These are phyloP conservation scores for Anthoscopus minutus DNA, from an alignment of 2,113 vertebrate genomes.

Conservation along the genomic window DNA sequence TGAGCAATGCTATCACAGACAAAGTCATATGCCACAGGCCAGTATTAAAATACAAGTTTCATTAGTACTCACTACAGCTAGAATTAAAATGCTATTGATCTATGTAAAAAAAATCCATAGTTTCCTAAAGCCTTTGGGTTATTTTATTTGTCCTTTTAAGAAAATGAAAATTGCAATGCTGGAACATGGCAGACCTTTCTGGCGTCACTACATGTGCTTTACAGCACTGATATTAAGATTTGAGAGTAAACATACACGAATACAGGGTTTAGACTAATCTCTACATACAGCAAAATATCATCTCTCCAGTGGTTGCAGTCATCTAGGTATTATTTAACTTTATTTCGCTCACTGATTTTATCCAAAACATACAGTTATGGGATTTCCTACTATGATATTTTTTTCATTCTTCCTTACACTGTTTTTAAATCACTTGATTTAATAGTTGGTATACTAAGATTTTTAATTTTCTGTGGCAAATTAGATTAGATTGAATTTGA, in stretches of 20 bases:
- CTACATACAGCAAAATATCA: background rate
- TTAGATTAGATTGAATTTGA: background rate
- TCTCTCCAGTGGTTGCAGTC: background rate
- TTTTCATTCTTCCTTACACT: background rate
- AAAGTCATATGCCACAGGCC: background rate
- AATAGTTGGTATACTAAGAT: background rate
- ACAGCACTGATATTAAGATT: background rate
- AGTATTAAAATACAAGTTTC: background rate
- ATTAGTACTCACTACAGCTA: background rate
- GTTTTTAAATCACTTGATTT: background rate
- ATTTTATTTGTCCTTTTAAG: background rate
- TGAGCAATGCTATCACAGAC: rapidly evolving
- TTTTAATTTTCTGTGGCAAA: slow-evolving; percentile 4
- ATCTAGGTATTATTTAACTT: background rate
- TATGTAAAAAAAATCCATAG: background rate
- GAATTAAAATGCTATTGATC: background rate
- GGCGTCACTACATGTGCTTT: background rate
- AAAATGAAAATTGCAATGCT: background rate
- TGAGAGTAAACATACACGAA: background rate
- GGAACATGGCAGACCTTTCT: background rate
- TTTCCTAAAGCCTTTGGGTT: background rate
- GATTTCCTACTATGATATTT: background rate
- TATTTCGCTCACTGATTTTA: background rate
- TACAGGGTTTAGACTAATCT: background rate
- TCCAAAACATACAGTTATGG: background rate